phyloP scores from a whole-genome alignment of 2,888 invertebrate genomes.

The Elegia similella region DNA sequence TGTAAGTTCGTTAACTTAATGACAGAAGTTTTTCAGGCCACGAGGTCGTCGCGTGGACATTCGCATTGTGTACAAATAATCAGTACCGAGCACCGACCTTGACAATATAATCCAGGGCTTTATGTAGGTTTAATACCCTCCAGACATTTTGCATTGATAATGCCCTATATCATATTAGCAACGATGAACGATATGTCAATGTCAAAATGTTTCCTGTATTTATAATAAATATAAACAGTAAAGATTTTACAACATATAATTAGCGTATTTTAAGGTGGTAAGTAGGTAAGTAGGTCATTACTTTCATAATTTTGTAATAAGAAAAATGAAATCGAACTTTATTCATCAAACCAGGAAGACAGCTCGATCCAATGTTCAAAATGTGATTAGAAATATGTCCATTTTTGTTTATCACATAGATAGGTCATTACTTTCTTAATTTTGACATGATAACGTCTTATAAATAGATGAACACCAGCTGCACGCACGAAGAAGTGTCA shows the following conservation, averaged over 20 bases:
- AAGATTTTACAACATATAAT: background rate
- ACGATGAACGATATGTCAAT: background rate
- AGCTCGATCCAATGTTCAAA: too few relatives aligned
- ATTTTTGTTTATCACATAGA: too few relatives aligned
- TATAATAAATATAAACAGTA: background rate
- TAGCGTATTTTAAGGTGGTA: background rate
- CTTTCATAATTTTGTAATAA: too few relatives aligned
- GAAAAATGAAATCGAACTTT: too few relatives aligned
- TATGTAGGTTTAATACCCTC: background rate
- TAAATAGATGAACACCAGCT: too few relatives aligned
- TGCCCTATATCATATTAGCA: background rate
- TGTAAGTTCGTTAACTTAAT: background rate
- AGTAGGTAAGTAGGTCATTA: background rate
- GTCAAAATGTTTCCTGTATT: background rate
- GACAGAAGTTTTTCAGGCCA: slow-evolving; percentile 1
- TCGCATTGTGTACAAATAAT: slow-evolving; percentile 4
- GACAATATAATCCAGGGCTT: slow-evolving; percentile 3
- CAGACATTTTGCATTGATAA: background rate
- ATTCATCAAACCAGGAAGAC: too few relatives aligned
- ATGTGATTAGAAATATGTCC: too few relatives aligned
- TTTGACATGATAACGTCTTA: too few relatives aligned
- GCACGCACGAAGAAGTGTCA: too few relatives aligned
- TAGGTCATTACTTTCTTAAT: too few relatives aligned
- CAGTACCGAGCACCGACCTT: background rate
- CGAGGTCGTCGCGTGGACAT: slow-evolving; percentile 7